Conservation (phyloP, 2,888 invertebrate genomes). For the Mesodorylaimus sp. region DNA sequence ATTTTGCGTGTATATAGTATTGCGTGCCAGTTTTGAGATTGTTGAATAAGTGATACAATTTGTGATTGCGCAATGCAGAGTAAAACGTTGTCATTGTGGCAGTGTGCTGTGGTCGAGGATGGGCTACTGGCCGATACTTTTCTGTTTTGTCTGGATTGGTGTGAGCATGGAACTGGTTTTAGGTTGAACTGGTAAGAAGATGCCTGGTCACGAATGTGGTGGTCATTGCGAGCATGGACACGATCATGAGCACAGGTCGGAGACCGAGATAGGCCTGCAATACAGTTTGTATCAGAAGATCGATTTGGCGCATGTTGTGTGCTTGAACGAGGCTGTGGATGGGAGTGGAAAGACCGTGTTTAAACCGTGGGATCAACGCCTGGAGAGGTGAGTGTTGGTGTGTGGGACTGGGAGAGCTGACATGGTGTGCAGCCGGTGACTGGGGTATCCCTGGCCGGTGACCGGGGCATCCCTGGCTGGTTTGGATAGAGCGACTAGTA, state of each 20-base stretch:
- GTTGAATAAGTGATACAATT: no score
- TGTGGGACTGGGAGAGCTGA: no score
- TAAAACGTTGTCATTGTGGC: no score
- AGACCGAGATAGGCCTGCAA: conserved; percentile 48
- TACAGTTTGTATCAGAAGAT: conserved; percentile 67
- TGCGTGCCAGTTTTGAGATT: no score
- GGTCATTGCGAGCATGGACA: conserved; percentile 10
- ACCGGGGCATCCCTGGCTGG: neutral
- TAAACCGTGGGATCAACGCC: conserved; percentile 64
- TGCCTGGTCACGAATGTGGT: neutral
- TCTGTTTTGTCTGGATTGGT: no score
- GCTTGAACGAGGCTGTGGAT: conserved; percentile 69
- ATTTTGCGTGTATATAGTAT: no score
- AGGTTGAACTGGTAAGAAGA: no score
- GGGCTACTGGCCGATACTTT: no score
- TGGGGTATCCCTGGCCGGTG: no score
- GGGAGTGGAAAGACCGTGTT: conserved; percentile 73
- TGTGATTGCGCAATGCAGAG: no score
- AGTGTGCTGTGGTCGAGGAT: neutral
- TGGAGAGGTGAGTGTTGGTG: conserved; percentile 45
- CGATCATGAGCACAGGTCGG: conserved; percentile 10
- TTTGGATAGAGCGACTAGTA: neutral
- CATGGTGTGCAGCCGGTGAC: no score
- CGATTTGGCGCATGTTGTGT: conserved; percentile 63
- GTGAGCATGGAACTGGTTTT: no score